phyloP scores from a whole-genome alignment of 1,140 invertebrate species.

The Calliopsis andreniformis region DNA sequence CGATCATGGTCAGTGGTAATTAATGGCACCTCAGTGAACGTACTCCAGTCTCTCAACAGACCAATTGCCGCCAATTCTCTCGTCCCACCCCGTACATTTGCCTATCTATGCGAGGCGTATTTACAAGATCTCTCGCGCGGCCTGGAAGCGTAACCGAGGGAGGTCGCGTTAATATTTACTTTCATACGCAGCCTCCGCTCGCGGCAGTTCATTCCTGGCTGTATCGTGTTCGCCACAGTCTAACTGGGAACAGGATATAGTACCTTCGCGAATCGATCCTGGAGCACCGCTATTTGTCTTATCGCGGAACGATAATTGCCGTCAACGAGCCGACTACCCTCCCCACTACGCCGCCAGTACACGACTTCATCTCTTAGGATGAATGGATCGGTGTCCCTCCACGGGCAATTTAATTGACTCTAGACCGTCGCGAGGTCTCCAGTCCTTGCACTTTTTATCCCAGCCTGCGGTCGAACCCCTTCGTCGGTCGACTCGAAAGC shows the following conservation, averaged over 20 bases:
- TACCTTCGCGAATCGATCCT: conserved; percentile 49
- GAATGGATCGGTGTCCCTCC: background rate
- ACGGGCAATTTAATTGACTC: background rate
- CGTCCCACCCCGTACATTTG: background rate
- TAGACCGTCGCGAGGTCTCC: background rate
- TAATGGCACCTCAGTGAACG: too few relatives aligned
- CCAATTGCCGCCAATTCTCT: background rate
- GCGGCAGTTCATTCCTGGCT: conserved; percentile 71
- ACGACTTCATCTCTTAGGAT: background rate
- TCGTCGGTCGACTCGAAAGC: background rate
- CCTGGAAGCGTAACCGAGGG: conserved; percentile 54
- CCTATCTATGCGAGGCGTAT: conserved; percentile 44
- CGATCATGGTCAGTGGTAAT: too few relatives aligned
- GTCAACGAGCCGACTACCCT: background rate
- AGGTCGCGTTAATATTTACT: conserved; percentile 76
- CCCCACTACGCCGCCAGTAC: background rate
- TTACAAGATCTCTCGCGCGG: conserved; percentile 31
- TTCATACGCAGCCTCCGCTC: conserved; percentile 71
- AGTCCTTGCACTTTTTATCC: background rate
- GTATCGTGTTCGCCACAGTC: conserved; percentile 69
- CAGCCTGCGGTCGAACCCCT: background rate
- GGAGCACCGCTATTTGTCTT: conserved; percentile 12
- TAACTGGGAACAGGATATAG: conserved; percentile 55
- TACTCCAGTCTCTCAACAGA: too few relatives aligned
- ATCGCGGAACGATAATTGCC: conserved; percentile 14